These are phyloP conservation scores for Agrochola litura DNA, from an alignment of 2,888 invertebrate species.

Conservation along the genomic window DNA sequence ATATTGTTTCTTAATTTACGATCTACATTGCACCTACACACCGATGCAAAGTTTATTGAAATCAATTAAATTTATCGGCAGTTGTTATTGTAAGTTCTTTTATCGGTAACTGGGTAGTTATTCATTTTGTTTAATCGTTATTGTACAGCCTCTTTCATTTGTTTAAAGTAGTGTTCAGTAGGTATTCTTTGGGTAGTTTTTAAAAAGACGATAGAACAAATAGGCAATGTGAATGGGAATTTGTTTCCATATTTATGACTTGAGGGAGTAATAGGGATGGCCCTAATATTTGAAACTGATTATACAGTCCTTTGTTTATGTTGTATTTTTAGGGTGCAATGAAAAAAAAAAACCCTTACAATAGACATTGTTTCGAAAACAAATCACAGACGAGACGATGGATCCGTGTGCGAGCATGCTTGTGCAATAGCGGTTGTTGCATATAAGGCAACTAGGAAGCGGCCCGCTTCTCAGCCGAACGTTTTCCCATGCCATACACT, in stretches of 20 bases:
- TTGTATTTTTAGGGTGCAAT: conserved; percentile 27
- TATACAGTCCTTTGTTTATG: conserved; percentile 23
- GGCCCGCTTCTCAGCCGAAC: conserved; percentile 72
- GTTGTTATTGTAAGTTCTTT: conserved; percentile 5
- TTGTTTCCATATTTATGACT: conserved; percentile 50
- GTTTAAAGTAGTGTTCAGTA: conserved; percentile 3
- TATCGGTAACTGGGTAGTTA: neutral
- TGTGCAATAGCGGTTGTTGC: conserved; percentile 76
- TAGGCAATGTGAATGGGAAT: conserved; percentile 28
- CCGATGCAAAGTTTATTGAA: conserved; percentile 31
- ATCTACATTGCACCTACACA: conserved; percentile 29
- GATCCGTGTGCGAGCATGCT: conserved; percentile 67
- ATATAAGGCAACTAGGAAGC: conserved; percentile 87
- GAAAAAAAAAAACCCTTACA: conserved; percentile 48
- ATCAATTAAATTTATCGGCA: conserved; percentile 36
- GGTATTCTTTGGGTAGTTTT: neutral
- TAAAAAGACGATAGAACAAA: conserved; percentile 9
- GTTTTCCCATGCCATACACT: conserved; percentile 86
- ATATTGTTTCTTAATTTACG: conserved; percentile 50
- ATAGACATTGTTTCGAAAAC: conserved; percentile 55
- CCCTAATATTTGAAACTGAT: conserved; percentile 17
- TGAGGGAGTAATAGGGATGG: conserved; percentile 40
- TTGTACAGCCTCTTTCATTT: neutral
- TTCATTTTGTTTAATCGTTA: conserved; percentile 15
- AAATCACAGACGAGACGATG: conserved; percentile 51